Base-by-base conservation (phyloP, 2,888 invertebrate species). In the Drosophila histrio region DNA sequence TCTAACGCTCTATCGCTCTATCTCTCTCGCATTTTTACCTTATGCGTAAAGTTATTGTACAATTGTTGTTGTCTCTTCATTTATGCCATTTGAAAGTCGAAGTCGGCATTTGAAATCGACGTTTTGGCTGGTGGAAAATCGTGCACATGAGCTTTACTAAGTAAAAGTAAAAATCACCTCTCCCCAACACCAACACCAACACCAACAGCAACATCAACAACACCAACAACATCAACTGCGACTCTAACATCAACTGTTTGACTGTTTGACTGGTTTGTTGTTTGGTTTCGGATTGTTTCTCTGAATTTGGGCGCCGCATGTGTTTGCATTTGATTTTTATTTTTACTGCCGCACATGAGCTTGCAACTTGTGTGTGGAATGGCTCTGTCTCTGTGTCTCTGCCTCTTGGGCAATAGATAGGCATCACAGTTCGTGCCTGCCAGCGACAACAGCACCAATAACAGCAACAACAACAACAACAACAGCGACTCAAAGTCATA, bases 91-190 rank as follows among this genome's bases (percentile, higher is more conserved):
- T 79, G 84, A 86, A 86, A 86, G 85, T 53, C 44, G 53, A 60
- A 26, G 56, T 88, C 68, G 77, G 81, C 74, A 86, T 86, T 87
- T 78, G 77, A 73, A 86, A 86, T 88, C 79, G 72, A 87, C 72
- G 74, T 66, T 65, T 69, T 79, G 63, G 56, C 57, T 72, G 52
- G 49, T 83, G 83, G 77, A 87, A 86, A 87, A 87, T 87, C 86
- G 86, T 88, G 86, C 86, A 85, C 85, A 88, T 88, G 79, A 77
- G 72, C 76, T 71, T 65, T 60, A 22, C 52, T 67, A 85, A 79
- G 87, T 85, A 87, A 87, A 87, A 87, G 87, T 85, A 85, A 88
- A 84, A 84, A 84, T 84, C 78, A 80, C 75, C 84, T 88, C 53
- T 53, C 39, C 53, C 13, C 41, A 54, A 21, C 39, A 38, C n/a